phyloP scores from a whole-genome alignment of 2,888 invertebrate genomes.

The Phoenoteleia sp. region DNA sequence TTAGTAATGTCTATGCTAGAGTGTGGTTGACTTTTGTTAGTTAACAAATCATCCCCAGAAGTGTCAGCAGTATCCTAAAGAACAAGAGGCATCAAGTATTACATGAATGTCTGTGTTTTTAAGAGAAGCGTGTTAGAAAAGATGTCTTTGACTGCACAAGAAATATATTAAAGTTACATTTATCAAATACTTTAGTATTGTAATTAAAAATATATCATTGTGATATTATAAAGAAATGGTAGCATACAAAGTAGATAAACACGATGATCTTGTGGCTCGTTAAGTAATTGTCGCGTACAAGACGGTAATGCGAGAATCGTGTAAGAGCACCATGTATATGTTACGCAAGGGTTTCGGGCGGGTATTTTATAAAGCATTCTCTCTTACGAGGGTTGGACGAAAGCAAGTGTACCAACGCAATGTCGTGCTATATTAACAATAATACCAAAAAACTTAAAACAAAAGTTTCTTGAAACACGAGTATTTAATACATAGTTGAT shows the following conservation, averaged over 20 bases:
- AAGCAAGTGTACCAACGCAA: slow-evolving; percentile 51
- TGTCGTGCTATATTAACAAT: slow-evolving; percentile 20
- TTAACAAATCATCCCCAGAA: slow-evolving; percentile 83
- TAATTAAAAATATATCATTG: no score
- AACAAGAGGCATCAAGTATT: slow-evolving; percentile 79
- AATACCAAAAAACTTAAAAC: no score
- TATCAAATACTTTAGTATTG: no score
- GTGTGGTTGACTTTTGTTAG: slow-evolving; percentile 81
- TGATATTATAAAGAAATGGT: slow-evolving; percentile 69
- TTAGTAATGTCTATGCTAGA: slow-evolving; percentile 78
- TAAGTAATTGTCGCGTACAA: slow-evolving; percentile 82
- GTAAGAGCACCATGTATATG: slow-evolving; percentile 74
- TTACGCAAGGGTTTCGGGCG: slow-evolving; percentile 62
- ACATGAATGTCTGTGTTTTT: slow-evolving; percentile 30
- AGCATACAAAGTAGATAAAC: slow-evolving; percentile 76
- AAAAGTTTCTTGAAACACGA: no score
- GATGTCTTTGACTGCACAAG: no score
- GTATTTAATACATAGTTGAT: no score
- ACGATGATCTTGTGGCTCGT: slow-evolving; percentile 79
- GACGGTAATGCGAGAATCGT: slow-evolving; percentile 83
- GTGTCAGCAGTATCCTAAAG: slow-evolving; percentile 85
- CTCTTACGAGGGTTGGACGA: slow-evolving; percentile 46
- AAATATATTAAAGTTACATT: no score
- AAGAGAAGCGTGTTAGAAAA: not conserved
- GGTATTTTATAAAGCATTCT: slow-evolving; percentile 68